Evolutionary conservation across 2,113 vertebrate species (phyloP).

Genomic region (Odobenus rosmarus): DNA sequence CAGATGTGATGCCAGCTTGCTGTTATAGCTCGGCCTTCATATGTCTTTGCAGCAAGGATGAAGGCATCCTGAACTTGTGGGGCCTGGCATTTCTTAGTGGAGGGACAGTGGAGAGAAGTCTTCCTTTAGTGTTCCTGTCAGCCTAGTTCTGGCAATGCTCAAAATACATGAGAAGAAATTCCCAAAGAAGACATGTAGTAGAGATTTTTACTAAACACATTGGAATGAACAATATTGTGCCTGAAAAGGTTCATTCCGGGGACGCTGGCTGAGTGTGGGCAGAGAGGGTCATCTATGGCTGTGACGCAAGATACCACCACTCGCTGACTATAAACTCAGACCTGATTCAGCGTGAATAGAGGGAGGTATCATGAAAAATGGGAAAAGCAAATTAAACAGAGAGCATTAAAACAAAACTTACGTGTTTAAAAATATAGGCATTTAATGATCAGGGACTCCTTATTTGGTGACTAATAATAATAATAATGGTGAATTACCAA

Average conservation of each 20-base stretch:
- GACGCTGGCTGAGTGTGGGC: background rate
- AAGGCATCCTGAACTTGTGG: background rate
- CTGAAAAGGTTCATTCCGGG: background rate
- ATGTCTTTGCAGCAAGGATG: background rate
- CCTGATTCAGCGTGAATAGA: background rate
- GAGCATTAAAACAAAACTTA: background rate
- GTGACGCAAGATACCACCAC: background rate
- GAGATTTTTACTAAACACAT: background rate
- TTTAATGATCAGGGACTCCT: background rate
- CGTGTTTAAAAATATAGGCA: background rate
- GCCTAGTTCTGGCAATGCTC: background rate
- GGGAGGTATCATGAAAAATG: background rate
- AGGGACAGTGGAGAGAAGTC: background rate
- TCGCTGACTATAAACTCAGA: background rate
- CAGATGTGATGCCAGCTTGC: conserved; percentile 10
- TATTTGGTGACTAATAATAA: background rate
- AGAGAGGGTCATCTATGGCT: background rate
- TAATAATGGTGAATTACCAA: background rate
- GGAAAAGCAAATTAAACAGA: conserved; percentile 1
- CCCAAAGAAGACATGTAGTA: background rate
- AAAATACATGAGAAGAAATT: background rate
- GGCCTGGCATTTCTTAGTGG: background rate
- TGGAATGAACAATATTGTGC: background rate
- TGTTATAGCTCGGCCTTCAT: background rate
- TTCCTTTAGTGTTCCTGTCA: background rate